phyloP scores from a whole-genome alignment of 1,140 invertebrate species.

The Lysiphlebus fabarum region DNA sequence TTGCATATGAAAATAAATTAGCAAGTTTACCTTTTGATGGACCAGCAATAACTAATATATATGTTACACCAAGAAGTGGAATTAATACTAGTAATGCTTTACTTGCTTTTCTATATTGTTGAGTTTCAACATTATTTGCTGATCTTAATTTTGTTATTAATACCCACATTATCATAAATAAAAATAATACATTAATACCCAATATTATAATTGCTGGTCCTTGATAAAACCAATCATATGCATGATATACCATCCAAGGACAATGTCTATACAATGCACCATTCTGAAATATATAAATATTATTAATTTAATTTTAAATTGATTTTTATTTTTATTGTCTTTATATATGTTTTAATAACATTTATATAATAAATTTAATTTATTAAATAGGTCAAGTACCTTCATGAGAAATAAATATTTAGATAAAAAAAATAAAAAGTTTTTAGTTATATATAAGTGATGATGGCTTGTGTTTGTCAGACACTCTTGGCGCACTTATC shows the following conservation, averaged over 20 bases:
- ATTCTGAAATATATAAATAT: constrained; percentile 38
- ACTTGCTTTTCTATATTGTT: constrained; percentile 84
- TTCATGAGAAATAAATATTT: too few species aligned
- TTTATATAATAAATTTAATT: too few species aligned
- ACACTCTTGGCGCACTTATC: too few species aligned
- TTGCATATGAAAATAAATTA: constrained; percentile 64
- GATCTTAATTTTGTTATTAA: constrained; percentile 88
- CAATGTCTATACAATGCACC: constrained; percentile 55
- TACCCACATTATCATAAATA: constrained; percentile 90
- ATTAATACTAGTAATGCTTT: constrained; percentile 85
- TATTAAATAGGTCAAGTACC: too few species aligned
- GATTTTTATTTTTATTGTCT: too few species aligned
- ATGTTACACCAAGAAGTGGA: constrained; percentile 84
- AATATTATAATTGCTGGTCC: constrained; percentile 70
- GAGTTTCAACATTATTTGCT: constrained; percentile 79
- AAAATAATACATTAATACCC: constrained; percentile 80
- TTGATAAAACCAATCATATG: constrained; percentile 79
- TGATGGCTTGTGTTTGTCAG: too few species aligned
- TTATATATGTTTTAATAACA: too few species aligned
- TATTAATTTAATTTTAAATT: background rate
- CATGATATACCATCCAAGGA: constrained; percentile 69
- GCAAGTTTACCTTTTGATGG: constrained; percentile 65
- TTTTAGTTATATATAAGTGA: too few species aligned
- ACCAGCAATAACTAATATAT: constrained; percentile 75
- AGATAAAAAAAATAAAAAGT: too few species aligned